A percentile compares a stretch with the other conserved stretches of the same genome.
Conservation (phyloP, 2,888 invertebrate genomes). For the Tupiocoris notatus region DNA sequence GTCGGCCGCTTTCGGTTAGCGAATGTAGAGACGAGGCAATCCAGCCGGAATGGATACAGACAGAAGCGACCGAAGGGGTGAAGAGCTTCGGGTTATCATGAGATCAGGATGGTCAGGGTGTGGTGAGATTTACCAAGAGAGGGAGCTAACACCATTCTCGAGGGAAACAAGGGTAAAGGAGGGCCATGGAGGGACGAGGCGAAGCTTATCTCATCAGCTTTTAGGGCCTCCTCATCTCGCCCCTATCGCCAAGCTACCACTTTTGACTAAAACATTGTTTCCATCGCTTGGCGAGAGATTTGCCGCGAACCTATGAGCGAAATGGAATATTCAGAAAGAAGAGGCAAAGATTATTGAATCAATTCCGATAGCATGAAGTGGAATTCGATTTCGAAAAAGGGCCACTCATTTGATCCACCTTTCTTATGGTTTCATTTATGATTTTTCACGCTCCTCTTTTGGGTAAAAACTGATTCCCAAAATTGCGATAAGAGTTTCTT, state of each 20-base stretch:
- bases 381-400: too few relatives aligned
- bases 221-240: background rate
- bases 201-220: conserved; percentile 33
- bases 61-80: background rate
- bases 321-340: background rate
- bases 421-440: too few relatives aligned
- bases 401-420: too few relatives aligned
- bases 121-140: conserved; percentile 17
- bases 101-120: background rate
- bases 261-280: background rate
- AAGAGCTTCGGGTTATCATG: background rate
- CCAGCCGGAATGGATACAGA: conserved; percentile 11
- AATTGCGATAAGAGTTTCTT: too few relatives aligned
- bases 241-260: background rate
- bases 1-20: background rate
- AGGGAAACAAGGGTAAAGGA: background rate
- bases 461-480: too few relatives aligned
- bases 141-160: conserved; percentile 13
- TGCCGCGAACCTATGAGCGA: background rate
- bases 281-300: background rate
- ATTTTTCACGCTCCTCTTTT: too few relatives aligned
- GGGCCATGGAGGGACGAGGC: background rate
- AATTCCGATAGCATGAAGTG: background rate
- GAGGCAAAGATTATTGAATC: background rate
- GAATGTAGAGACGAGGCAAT: conserved; percentile 17